Evolutionary conservation across 2,797 vertebrate genomes (phyloP), one percentile per base, ranked within the genome.

Genomic region (Phrynocephalus guinanensis): DNA sequence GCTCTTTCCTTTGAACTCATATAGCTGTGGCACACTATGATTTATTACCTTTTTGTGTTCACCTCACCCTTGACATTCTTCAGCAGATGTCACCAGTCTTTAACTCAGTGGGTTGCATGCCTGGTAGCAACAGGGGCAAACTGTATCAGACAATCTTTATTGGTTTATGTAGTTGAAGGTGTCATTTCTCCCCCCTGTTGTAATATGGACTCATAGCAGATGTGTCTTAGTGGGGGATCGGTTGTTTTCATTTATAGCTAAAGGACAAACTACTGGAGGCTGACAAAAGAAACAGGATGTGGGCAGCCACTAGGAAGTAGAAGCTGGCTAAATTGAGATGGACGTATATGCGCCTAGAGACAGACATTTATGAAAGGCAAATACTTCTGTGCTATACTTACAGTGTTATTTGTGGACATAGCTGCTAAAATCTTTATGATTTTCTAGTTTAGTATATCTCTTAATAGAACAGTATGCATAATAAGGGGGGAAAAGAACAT

Each of bases 131-230:
- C 91, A 89, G 96, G 95, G 93, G 94, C 94, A 93, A 89, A 93
- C 88, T 91, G 95, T 96, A 96, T 87, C 95, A 96, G 96, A 96
- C 96, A 95, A 85, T 97, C 96, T 97, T 96, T 96, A 97, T 97
- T 96, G 95, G 96, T 95, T 96, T 96, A 93, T 92, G 88, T 82
- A 85, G 88, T 89, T 91, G 93, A 95, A 94, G 92, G 92, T 95
- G 91, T 95, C 92, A 96, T 96, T 94, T 93, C 68, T 81, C 28
- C 77, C 60, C 82, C 96, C 96, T 94, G 81, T 91, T 95, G 97
- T 97, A 98, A 96, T 87, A 96, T 68, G 96, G 97, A 96, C 96
- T 96, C 77, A 67, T 92, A 97, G 96, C 98, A 98, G 97, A 98
- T 98, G 96, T 95, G 95, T 91, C 95, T 95, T 95, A 67, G 91